Conservation (phyloP, 1,140 invertebrate species). For the Pseudachorutes palmiensis region DNA sequence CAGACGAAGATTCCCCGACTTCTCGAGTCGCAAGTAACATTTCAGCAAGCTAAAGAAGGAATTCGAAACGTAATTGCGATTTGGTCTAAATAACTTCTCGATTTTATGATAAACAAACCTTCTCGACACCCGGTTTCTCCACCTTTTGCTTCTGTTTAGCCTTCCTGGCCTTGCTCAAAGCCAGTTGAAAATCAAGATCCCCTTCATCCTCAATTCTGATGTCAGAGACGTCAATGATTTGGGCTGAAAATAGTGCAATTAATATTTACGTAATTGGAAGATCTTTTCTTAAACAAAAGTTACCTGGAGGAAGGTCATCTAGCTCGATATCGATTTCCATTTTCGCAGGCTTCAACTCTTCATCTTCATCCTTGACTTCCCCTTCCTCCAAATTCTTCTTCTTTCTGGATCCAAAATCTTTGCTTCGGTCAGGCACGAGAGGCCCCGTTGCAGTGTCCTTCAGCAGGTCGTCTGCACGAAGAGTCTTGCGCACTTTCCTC, state of each 20-base stretch:
- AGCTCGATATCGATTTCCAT: slow-evolving; percentile 42
- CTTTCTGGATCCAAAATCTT: slow-evolving; percentile 40
- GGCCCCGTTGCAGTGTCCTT: slow-evolving; percentile 38
- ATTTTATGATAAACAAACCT: slow-evolving; percentile 4
- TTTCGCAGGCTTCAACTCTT: slow-evolving; percentile 44
- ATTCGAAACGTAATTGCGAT: slow-evolving; percentile 11
- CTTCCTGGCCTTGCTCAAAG: slow-evolving; percentile 63
- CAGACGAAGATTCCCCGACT: slow-evolving; percentile 15
- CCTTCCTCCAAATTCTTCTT: slow-evolving; percentile 3
- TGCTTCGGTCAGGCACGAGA: slow-evolving; percentile 22
- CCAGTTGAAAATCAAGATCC: slow-evolving; percentile 63
- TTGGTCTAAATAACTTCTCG: not conserved
- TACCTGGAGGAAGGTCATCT: slow-evolving; percentile 36
- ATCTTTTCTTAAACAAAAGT: not conserved
- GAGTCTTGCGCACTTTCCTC: slow-evolving; percentile 46
- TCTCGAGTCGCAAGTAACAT: slow-evolving; percentile 11
- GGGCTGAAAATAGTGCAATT: slow-evolving; percentile 25
- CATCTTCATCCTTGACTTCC: slow-evolving; percentile 41
- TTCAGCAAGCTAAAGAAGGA: slow-evolving; percentile 33
- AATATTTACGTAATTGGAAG: not conserved
- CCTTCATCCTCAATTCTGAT: slow-evolving; percentile 67
- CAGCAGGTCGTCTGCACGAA: slow-evolving; percentile 54
- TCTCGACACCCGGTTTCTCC: slow-evolving; percentile 17
- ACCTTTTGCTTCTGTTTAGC: slow-evolving; percentile 53
- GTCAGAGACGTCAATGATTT: slow-evolving; percentile 50